Base-by-base conservation (phyloP, 2,113 vertebrate genomes). In the Gymnorhina tibicen region DNA sequence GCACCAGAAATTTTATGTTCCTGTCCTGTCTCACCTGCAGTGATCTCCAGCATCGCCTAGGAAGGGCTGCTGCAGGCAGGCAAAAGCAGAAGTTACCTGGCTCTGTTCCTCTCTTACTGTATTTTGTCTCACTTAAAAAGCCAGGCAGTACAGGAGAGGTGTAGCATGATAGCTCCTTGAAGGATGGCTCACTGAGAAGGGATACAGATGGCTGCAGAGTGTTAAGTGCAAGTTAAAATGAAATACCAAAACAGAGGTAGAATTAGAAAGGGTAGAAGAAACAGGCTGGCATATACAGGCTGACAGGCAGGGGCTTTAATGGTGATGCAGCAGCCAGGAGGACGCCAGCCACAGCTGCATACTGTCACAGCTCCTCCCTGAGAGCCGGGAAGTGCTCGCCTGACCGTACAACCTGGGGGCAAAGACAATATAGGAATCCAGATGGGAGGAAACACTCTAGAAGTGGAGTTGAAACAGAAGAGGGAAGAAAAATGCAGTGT, bases 341-440 rank as follows among this genome's bases (percentile, higher is more conserved):
- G 41, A 33, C 27, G 13, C 22, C 62, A 50, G 86, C 16, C 79
- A 56, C 26, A 62, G 87, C 78, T 77, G 62, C 18, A 60, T 9
- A 4, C 37, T 62, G 59, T 13, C 46, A 37, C 62, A 50, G 49
- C 10, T 44, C 59, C 23, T n/a, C 39, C 87, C 37, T 53, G 70
- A 2, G 10, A 52, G 68, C 28, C 2, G 11, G 74, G 58, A 70
- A 80, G 24, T 1, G 0, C 21, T 63, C 0, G 0, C 23, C 53
- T 85, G 52, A 16, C 66, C 1, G 1, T 21, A 16, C 12, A 46
- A 7, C 44, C 68, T 13, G 7, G 24, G 26, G 17, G 4, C 27
- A 78, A 87, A 63, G 64, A 11, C 28, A 27, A 13, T 3, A 24
- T 0, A 35, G 50, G 64, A 70, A 74, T 66, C 46, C 33, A 63